Evolutionary conservation across 2,113 vertebrate species (phyloP), one percentile per base, ranked within the genome.

Genomic region (Australoheros scitulus): DNA sequence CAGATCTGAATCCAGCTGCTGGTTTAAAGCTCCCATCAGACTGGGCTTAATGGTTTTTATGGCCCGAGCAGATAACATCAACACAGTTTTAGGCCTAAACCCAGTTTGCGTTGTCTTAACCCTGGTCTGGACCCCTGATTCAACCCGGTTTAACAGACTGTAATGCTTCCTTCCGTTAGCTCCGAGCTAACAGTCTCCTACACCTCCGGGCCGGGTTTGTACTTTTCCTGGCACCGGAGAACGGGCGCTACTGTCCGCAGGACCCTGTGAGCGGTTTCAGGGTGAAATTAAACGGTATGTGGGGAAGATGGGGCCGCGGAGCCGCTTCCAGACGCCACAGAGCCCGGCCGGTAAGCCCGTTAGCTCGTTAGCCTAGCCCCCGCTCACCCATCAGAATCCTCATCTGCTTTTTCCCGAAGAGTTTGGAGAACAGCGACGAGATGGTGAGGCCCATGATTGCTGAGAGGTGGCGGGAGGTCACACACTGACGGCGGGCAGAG

Each of bases 341-440:
- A 65, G 8, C 29, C 72, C 20, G 18, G 18, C 74, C 65, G 60
- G 72, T 64, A 76, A 72, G 81, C 34, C 14, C 8, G 26, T 38
- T 72, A 63, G 87, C 84, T 72, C 32, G 76, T 76, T 84, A 91
- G 79, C 81, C 11, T 78, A 79, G 63, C 85, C 9, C 10, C 59
- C 11, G 61, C 95, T 94, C 90, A 96, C 95, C 96, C 96, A 97
- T 97, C 84, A 97, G 93, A 84, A 97, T 97, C 89, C 96, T 90
- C 96, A 98, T 98, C 96, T 97, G 96, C 93, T 97, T 98, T 95
- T 97, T 98, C 74, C 97, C 97, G 80, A 98, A 97, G 80, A 98
- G 90, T 92, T 87, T 94, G 68, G 95, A 94, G 89, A 96, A 96
- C 78, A 97, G 75, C 47, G 91, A 90, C 79, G 96, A 97, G 77